phyloP scores from a whole-genome alignment of 2,113 vertebrate genomes.

The Polypterus bichir region DNA sequence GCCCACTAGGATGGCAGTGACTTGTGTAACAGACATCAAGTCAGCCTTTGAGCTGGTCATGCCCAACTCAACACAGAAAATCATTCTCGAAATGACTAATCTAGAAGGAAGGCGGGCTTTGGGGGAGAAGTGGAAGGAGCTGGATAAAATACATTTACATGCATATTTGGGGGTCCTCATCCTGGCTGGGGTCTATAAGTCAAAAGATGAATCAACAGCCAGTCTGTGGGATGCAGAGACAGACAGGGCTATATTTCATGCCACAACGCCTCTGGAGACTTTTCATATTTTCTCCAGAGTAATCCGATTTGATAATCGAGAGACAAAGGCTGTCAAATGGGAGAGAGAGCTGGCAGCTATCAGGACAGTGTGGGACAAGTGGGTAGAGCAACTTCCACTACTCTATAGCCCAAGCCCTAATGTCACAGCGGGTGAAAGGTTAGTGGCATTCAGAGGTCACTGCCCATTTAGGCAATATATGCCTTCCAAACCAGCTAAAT shows the following conservation, averaged over 20 bases:
- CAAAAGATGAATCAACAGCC: slow-evolving; percentile 3
- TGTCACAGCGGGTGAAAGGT: too few relatives aligned
- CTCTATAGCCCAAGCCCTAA: too few relatives aligned
- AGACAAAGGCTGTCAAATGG: slow-evolving; percentile 1
- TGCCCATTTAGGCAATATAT: too few relatives aligned
- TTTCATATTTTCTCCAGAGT: slow-evolving; percentile 9
- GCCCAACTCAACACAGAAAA: slow-evolving; percentile 1
- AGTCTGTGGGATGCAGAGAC: slow-evolving; percentile 11
- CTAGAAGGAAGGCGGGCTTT: slow-evolving; percentile 8
- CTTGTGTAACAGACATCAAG: too few relatives aligned
- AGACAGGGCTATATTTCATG: slow-evolving; percentile 7
- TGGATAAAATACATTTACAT: slow-evolving; percentile 4
- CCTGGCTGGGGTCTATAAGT: slow-evolving; percentile 7
- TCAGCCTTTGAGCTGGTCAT: too few relatives aligned
- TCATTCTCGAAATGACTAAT: slow-evolving; percentile 14
- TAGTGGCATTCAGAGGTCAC: too few relatives aligned
- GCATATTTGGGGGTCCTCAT: slow-evolving; percentile 13
- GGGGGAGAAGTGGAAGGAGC: slow-evolving; percentile 2
- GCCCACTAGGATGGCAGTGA: too few relatives aligned
- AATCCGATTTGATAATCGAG: slow-evolving; percentile 10
- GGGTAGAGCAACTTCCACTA: too few relatives aligned
- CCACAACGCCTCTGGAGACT: slow-evolving; percentile 5
- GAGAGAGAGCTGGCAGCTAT: slow-evolving; percentile 1
- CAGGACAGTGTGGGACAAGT: neutral
- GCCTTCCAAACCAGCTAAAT: too few relatives aligned